Percentiles rank a stretch among this genome's conserved stretches.
phyloP scores from a whole-genome alignment of 2,888 invertebrate species.

The Caenorhabditis sp. region DNA sequence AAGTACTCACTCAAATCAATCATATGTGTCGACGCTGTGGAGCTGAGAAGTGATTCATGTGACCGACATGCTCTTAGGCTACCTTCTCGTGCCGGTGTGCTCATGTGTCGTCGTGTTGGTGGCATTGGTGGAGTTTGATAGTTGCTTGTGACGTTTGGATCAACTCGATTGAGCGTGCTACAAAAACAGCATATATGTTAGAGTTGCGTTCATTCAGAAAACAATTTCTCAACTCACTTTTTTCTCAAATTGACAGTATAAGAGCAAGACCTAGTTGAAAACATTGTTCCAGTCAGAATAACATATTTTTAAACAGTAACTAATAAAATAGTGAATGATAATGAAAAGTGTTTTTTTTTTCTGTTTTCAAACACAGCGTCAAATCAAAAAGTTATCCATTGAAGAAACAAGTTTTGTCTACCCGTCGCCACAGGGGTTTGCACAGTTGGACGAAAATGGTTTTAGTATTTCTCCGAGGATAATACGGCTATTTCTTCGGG shows the following conservation, averaged over 20 bases:
- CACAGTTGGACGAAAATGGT: conserved; percentile 24
- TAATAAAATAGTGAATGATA: too few relatives aligned
- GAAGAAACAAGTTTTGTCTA: conserved; percentile 7
- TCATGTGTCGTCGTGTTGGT: conserved; percentile 37
- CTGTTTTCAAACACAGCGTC: not conserved
- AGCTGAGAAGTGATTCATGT: conserved; percentile 68
- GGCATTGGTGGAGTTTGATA: conserved; percentile 29
- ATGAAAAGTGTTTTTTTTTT: too few relatives aligned
- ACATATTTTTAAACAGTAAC: not conserved
- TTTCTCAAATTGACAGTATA: conserved; percentile 34
- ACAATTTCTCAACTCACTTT: conserved; percentile 18
- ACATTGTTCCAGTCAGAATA: conserved; percentile 17
- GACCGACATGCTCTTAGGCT: conserved; percentile 59
- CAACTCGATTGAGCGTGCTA: conserved; percentile 49
- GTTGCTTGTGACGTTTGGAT: conserved; percentile 4
- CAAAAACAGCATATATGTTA: conserved; percentile 12
- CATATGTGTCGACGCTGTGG: conserved; percentile 65
- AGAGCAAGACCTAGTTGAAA: conserved; percentile 35
- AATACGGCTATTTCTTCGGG: conserved; percentile 24
- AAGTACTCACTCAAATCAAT: conserved; percentile 63
- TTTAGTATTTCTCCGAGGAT: conserved; percentile 20
- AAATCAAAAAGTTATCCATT: not conserved
- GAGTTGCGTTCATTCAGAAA: not conserved
- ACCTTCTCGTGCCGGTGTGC: conserved; percentile 39
- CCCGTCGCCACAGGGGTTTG: conserved; percentile 41